Conservation (phyloP, 2,797 vertebrate species). For the Phoebastria nigripes region DNA sequence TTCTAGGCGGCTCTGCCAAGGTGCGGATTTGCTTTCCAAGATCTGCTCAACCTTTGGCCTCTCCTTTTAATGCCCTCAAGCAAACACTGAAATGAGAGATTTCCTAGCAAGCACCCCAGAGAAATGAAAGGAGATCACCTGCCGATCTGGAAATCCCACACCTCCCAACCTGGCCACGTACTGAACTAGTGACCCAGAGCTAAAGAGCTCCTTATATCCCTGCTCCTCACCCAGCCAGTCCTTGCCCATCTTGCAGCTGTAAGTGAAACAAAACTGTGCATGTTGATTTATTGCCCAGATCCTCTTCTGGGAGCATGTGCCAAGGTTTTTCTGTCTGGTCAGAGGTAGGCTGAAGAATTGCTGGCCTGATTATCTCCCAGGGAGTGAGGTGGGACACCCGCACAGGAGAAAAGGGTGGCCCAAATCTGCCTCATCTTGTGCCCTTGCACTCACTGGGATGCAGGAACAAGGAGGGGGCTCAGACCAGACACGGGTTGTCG, state of each 20-base stretch:
- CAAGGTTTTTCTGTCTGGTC: neutral
- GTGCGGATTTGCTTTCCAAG: neutral
- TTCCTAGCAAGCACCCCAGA: neutral
- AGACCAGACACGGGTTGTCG: rapidly evolving
- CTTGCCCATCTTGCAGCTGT: neutral
- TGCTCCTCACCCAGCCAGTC: neutral
- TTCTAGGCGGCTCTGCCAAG: neutral
- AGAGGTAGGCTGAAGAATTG: neutral
- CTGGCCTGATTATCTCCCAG: neutral
- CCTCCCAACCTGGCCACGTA: neutral
- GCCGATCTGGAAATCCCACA: neutral
- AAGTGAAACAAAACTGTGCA: neutral
- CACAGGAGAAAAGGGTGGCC: neutral
- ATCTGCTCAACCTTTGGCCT: neutral
- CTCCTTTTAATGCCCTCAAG: neutral
- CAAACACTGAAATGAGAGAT: neutral
- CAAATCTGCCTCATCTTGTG: neutral
- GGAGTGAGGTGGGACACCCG: rapidly evolving
- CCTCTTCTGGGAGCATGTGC: neutral
- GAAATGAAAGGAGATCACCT: neutral
- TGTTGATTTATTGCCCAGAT: neutral
- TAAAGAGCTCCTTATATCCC: neutral
- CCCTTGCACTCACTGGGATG: neutral
- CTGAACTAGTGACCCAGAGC: neutral
- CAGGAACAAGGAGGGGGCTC: neutral